Evolutionary conservation across 2,888 invertebrate species (phyloP), one percentile per base, ranked within the genome.

Genomic region (Tricholauxania praeusta): DNA sequence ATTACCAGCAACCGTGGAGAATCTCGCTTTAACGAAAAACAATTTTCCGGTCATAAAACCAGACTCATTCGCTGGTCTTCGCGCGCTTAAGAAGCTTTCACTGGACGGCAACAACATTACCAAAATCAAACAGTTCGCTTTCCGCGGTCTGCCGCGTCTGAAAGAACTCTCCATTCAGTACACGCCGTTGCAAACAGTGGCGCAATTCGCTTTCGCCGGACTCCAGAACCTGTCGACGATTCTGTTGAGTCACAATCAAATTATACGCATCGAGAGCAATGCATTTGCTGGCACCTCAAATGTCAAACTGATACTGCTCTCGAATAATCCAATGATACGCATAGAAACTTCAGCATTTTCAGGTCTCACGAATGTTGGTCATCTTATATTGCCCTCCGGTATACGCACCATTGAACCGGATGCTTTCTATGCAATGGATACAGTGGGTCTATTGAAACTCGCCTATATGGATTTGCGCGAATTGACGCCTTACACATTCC

Each of bases 51-150:
- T 93, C 80, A 92, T 96, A 81, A 92, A 93, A 80, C 93, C 93
- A 76, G 95, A 96, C 85, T 94, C 95, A 7, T 96, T 96, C 86
- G 90, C 91, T 49, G 93, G 94, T n/a, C 89, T 96, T 74, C 90
- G 92, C n/a, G 90, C 92, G 75, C 89, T 97, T 75, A 91, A 93
- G 78, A 94, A 95, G 81, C 91, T 98, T 64, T 93, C 92, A 15
- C 90, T 97, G 80, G 95, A 96, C 86, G 93, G 93, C 79, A 97
- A 97, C 89, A 94, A 95, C 86, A 93, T 97, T 78, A 91, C 93
- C 67, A 90, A 91, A 76, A 93, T 97, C 80, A 92, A 94, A 80
- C 93, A 94, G 67, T 95, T 95, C 86, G 94, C 96, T 69, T 96
- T 97, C 87, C 92, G 94, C 47, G 95, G 95, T 12, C 87, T 97